Evolutionary conservation across 2,113 vertebrate species (phyloP).

Genomic region (Antidorcas marsupialis): DNA sequence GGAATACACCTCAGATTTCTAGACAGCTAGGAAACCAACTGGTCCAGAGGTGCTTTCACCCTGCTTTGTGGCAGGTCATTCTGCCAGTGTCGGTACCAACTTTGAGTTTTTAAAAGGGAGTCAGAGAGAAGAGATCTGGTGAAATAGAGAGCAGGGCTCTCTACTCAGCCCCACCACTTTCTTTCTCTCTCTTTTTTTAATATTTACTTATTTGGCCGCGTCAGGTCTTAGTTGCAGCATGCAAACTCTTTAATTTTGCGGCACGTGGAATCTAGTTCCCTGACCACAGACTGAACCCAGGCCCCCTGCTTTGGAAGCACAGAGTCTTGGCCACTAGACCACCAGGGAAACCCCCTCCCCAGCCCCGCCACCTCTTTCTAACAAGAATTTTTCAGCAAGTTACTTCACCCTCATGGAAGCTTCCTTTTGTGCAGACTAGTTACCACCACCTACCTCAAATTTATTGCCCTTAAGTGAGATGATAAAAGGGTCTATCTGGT

Average conservation of each 20-base stretch:
- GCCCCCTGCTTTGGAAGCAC: not conserved
- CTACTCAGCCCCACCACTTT: not conserved
- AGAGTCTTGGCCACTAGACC: not conserved
- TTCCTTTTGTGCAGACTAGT: not conserved
- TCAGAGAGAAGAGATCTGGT: not conserved
- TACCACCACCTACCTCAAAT: not conserved
- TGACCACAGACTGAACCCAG: not conserved
- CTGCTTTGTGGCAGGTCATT: not conserved
- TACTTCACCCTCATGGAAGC: not conserved
- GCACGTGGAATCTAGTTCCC: not conserved
- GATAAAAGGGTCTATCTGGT: not conserved
- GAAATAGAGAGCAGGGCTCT: not conserved
- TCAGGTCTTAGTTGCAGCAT: not conserved
- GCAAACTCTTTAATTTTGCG: not conserved
- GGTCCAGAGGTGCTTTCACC: not conserved
- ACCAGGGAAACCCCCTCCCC: not conserved
- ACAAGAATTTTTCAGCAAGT: not conserved
- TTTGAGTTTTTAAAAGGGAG: not conserved
- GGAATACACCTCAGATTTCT: not conserved
- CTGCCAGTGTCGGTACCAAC: not conserved
- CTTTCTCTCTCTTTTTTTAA: not conserved
- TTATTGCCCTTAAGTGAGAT: not conserved
- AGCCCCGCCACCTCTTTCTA: not conserved
- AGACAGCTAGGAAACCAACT: not conserved
- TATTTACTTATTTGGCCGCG: not conserved